phyloP scores from a whole-genome alignment of 2,113 vertebrate species.

The Chinchilla lanigera region DNA sequence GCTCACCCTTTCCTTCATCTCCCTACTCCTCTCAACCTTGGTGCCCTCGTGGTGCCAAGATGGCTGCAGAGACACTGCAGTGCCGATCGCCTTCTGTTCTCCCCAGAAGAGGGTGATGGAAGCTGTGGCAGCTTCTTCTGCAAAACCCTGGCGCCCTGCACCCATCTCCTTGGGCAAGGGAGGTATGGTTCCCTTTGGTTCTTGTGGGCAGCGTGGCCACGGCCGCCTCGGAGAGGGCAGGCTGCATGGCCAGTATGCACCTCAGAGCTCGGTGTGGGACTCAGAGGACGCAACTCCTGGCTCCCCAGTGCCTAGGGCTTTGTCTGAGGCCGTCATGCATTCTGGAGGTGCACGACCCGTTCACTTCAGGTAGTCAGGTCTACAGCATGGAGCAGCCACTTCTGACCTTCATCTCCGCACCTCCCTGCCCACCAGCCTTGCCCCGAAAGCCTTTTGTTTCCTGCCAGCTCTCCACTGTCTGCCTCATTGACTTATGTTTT shows the following conservation, averaged over 20 bases:
- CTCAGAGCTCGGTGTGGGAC: not conserved
- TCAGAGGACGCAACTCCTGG: accelerated
- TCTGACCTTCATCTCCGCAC: not conserved
- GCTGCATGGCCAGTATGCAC: not conserved
- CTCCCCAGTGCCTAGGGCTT: not conserved
- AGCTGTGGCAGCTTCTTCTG: not conserved
- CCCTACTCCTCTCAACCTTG: not conserved
- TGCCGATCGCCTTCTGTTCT: not conserved
- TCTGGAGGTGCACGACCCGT: not conserved
- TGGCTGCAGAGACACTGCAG: not conserved
- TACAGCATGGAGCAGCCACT: not conserved
- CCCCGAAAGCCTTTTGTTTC: not conserved
- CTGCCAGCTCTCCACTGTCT: not conserved
- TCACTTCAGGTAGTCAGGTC: not conserved
- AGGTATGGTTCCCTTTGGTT: not conserved
- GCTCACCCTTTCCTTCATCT: not conserved
- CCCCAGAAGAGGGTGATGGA: too few relatives aligned
- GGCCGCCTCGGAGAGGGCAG: not conserved
- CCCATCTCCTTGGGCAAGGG: not conserved
- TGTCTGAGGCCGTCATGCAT: not conserved
- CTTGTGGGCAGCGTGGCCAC: not conserved
- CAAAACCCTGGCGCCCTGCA: not conserved
- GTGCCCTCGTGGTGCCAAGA: not conserved
- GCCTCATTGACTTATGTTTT: not conserved
- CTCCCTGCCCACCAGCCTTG: not conserved